phyloP scores from a whole-genome alignment of 2,113 vertebrate species.

The Lucifuga dentata region DNA sequence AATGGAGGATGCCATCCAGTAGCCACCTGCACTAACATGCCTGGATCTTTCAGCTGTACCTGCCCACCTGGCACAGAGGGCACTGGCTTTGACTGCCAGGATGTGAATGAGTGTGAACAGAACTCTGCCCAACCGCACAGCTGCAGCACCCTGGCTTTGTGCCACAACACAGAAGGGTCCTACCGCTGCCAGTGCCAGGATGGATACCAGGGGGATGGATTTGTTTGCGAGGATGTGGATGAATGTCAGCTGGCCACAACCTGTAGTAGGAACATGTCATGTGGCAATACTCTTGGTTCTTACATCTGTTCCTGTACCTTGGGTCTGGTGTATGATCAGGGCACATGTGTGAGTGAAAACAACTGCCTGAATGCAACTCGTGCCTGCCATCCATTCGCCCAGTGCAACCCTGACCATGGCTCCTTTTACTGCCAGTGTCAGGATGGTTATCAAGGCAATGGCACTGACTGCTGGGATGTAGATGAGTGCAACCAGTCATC shows the following conservation, averaged over 20 bases:
- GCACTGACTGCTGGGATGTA: slow-evolving; percentile 79
- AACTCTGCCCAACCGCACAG: slow-evolving; percentile 68
- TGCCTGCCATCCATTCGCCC: slow-evolving; percentile 70
- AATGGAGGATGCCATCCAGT: slow-evolving; percentile 84
- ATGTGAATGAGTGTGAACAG: slow-evolving; percentile 83
- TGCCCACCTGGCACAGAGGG: slow-evolving; percentile 81
- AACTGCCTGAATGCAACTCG: slow-evolving; percentile 71
- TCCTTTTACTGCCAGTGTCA: slow-evolving; percentile 82
- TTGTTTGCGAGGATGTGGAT: slow-evolving; percentile 81
- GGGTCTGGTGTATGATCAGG: slow-evolving; percentile 64
- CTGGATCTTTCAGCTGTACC: slow-evolving; percentile 80
- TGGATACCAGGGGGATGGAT: slow-evolving; percentile 82
- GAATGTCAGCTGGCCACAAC: slow-evolving; percentile 74
- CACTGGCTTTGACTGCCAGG: slow-evolving; percentile 82
- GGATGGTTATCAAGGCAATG: slow-evolving; percentile 80
- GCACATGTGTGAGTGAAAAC: slow-evolving; percentile 76
- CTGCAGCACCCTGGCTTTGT: slow-evolving; percentile 79
- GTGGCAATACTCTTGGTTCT: slow-evolving; percentile 81
- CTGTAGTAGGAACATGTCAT: slow-evolving; percentile 81
- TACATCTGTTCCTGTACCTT: slow-evolving; percentile 79
- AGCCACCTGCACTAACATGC: slow-evolving; percentile 82
- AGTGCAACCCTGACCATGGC: slow-evolving; percentile 70
- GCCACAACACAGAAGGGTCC: slow-evolving; percentile 81
- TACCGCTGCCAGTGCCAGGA: slow-evolving; percentile 79
- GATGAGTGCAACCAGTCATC: slow-evolving; percentile 76